phyloP scores from a whole-genome alignment of 2,888 invertebrate species.

The Baronia brevicornis region DNA sequence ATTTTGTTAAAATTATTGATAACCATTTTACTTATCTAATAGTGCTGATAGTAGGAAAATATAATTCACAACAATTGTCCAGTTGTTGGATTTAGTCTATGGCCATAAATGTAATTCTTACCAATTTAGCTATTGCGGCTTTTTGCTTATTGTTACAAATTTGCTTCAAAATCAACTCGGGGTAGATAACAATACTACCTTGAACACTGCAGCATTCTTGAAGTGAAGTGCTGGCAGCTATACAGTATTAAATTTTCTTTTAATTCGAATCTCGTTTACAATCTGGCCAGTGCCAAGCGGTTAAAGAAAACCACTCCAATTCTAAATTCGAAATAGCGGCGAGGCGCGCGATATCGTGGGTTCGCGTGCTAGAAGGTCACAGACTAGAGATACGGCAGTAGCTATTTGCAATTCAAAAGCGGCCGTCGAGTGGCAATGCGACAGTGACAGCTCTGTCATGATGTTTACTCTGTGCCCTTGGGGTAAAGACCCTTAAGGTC shows the following conservation, averaged over 20 bases:
- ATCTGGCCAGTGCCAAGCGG: constrained; percentile 12
- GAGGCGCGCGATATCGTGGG: constrained; percentile 37
- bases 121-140: constrained; percentile 1
- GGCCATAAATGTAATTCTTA: not conserved
- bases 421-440: constrained; percentile 32
- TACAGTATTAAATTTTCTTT: constrained; percentile 6
- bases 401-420: constrained; percentile 40
- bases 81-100: too few relatives aligned
- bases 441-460: constrained; percentile 27
- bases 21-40: too few relatives aligned
- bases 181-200: constrained; percentile 9
- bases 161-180: constrained; percentile 6
- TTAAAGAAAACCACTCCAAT: constrained; percentile 20
- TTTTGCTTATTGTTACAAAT: not conserved
- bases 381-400: constrained; percentile 26
- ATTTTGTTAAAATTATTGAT: too few relatives aligned
- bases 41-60: too few relatives aligned
- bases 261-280: constrained; percentile 13
- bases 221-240: constrained; percentile 4
- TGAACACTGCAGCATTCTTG: not conserved
- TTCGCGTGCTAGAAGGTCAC: constrained; percentile 40
- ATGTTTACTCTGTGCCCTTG: constrained; percentile 27
- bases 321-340: constrained; percentile 29
- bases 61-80: too few relatives aligned
- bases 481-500: constrained; percentile 15